These are phyloP conservation scores for Panopea generosa DNA, from an alignment of 2,888 invertebrate species.

Conservation along the genomic window DNA sequence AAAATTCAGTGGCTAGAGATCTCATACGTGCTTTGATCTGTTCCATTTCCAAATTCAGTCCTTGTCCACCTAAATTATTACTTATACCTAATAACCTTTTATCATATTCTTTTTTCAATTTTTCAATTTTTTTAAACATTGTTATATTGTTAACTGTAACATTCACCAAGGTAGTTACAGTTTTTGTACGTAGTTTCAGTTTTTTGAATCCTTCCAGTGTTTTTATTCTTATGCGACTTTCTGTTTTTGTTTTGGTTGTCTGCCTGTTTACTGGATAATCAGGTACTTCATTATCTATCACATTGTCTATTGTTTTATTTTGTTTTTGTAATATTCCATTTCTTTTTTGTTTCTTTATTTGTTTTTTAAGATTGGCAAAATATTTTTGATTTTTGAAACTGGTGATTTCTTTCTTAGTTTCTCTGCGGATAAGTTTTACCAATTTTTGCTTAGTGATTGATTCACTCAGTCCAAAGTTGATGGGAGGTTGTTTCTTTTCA, in stretches of 20 bases:
- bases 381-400: slow-evolving; percentile 31
- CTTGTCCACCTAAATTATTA: slow-evolving; percentile 6
- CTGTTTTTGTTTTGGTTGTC: slow-evolving; percentile 22
- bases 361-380: too few relatives aligned
- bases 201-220: slow-evolving; percentile 18
- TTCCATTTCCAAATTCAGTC: slow-evolving; percentile 21
- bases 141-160: slow-evolving; percentile 27
- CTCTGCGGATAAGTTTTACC: not conserved
- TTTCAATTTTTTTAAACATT: slow-evolving; percentile 25
- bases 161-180: slow-evolving; percentile 14
- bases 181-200: slow-evolving; percentile 25
- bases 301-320: slow-evolving; percentile 3
- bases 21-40: slow-evolving; percentile 29
- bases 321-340: slow-evolving; percentile 1
- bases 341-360: not conserved
- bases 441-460: not conserved
- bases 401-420: slow-evolving; percentile 29
- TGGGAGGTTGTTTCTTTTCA: too few relatives aligned
- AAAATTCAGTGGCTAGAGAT: slow-evolving; percentile 31
- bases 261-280: slow-evolving; percentile 22
- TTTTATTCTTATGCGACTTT: slow-evolving; percentile 20
- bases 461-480: too few relatives aligned
- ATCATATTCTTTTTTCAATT: slow-evolving; percentile 31
- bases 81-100: slow-evolving; percentile 13
- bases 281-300: slow-evolving; percentile 42